Evolutionary conservation across 2,888 invertebrate species (phyloP).

Genomic region (Gordius sp.): DNA sequence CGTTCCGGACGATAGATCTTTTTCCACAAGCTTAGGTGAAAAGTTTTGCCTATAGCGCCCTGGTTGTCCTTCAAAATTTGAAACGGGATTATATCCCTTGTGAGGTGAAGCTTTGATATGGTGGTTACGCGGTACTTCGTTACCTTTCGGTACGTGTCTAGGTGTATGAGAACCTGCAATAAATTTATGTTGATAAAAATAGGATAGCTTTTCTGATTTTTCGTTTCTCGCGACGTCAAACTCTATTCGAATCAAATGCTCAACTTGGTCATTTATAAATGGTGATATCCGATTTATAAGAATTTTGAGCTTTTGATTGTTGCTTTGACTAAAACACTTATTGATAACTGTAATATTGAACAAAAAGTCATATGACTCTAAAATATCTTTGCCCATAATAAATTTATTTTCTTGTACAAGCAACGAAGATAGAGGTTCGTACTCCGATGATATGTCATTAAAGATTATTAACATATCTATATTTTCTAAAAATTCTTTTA

Average conservation of each 20-base stretch:
- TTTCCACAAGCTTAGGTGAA: too few relatives aligned
- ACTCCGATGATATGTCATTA: too few relatives aligned
- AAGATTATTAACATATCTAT: neutral
- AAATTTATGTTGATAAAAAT: neutral
- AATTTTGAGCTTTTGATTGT: neutral
- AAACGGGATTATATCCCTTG: too few relatives aligned
- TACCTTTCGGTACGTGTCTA: neutral
- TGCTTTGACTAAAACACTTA: neutral
- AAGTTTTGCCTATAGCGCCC: too few relatives aligned
- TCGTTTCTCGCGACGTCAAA: constrained; percentile 9
- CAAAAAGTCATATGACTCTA: neutral
- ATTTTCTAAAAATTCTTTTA: neutral
- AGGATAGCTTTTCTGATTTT: constrained; percentile 7
- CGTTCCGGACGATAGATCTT: too few relatives aligned
- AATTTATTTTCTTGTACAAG: too few relatives aligned
- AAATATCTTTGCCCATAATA: too few relatives aligned
- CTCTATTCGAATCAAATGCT: constrained; percentile 4
- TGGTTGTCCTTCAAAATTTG: too few relatives aligned
- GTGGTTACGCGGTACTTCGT: too few relatives aligned
- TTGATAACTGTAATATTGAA: neutral
- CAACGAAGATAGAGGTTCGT: too few relatives aligned
- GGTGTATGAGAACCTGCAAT: neutral
- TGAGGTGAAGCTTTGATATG: too few relatives aligned
- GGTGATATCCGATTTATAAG: neutral
- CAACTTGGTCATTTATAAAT: neutral